Percentiles rank a stretch among this genome's conserved stretches.
Conservation (phyloP, 2,113 vertebrate species). For the Cichladusa arquata region DNA sequence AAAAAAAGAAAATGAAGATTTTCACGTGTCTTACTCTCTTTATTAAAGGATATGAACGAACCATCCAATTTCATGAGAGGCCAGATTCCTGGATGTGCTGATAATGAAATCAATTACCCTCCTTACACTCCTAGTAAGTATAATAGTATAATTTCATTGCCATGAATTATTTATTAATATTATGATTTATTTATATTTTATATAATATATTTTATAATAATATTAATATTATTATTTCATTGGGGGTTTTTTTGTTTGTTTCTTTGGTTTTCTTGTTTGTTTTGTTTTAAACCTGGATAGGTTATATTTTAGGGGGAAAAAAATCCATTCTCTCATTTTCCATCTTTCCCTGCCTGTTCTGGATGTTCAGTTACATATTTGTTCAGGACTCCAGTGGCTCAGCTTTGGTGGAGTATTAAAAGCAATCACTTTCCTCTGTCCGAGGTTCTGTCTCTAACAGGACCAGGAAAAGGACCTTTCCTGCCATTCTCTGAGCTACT, state of each 20-base stretch:
- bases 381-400: not conserved
- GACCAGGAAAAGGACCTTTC: not conserved
- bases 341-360: not conserved
- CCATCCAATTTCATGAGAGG: constrained; percentile 80
- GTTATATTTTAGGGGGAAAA: not conserved
- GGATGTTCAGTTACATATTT: not conserved
- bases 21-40: not conserved
- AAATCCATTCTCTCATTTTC: not conserved
- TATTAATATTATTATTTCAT: not conserved
- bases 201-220: not conserved
- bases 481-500: not conserved
- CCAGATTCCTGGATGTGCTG: constrained; percentile 76
- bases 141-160: constrained; percentile 30
- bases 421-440: not conserved
- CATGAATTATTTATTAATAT: not conserved
- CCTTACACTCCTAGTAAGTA: constrained; percentile 82
- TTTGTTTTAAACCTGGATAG: not conserved
- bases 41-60: constrained; percentile 87
- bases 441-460: not conserved
- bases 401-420: not conserved
- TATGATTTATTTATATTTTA: not conserved
- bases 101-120: constrained; percentile 82
- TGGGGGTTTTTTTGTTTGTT: not conserved
- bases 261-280: not conserved
- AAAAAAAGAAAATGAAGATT: not conserved